Base-by-base conservation (phyloP, 1,140 invertebrate species). In the Anastatus disparis region DNA sequence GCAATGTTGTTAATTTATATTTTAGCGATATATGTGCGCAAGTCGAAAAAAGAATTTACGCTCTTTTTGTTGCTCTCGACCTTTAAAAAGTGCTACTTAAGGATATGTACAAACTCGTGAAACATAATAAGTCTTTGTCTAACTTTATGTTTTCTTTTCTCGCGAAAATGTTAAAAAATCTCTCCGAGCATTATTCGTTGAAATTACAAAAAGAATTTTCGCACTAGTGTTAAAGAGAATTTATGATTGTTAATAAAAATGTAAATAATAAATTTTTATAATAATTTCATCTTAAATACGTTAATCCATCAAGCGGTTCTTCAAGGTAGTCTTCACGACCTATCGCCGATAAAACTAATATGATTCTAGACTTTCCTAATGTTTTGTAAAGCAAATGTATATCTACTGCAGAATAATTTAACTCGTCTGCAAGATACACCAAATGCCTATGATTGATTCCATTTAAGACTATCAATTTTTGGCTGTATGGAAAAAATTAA, bases 401-500 rank as follows among this genome's bases (percentile, higher is more conserved):
- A 8, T 64, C 76, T 12, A 78, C 20, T 1, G 75, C 72, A 1
- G 22, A 2, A 53, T 58, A 76, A 31, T 72, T 52, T 8, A 75
- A 8, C 53, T 82, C 76, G 0, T 70, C 15, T 0, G 77, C 29
- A 0, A 82, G 71, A 50, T 77, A 79, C 35, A 69, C 74, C 35
- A 82, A 56, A 70, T 82, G 81, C 3, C 74, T 77, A 35, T 81
- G 78, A 74, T 79, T 55, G 6, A 71, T 75, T 42, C 78, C 81
- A 27, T 62, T 69, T 2, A 82, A 52, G n/a, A 82, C 46, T 2
- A 76, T 27, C 56, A 82, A 73, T 31, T 62, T 75, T 53, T 76
- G 70, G 8, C 81, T 81, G 40, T 27, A 44, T n/a, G n/a, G n/a
- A n/a, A n/a, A n/a, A n/a, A n/a, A n/a, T n/a, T n/a, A n/a, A n/a